phyloP scores from a whole-genome alignment of 2,888 invertebrate species.

The Chrysolina americana region DNA sequence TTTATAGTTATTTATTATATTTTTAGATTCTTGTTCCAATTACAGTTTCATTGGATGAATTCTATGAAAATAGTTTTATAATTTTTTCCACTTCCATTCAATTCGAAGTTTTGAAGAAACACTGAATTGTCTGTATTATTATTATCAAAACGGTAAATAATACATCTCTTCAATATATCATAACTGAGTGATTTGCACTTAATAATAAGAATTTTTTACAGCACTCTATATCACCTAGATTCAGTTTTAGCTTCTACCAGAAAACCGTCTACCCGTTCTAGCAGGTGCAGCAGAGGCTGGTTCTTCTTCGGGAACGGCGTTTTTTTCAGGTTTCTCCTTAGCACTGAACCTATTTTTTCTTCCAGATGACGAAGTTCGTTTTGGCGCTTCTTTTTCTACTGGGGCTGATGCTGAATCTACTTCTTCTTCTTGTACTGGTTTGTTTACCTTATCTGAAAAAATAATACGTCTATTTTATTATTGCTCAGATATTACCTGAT shows the following conservation, averaged over 20 bases:
- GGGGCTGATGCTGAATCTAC: conserved; percentile 51
- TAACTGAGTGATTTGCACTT: background rate
- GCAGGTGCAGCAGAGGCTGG: conserved; percentile 58
- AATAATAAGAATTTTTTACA: conserved; percentile 27
- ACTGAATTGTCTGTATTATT: no score
- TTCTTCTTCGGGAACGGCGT: conserved; percentile 51
- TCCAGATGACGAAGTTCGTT: conserved; percentile 44
- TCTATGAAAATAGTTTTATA: background rate
- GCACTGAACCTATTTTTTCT: conserved; percentile 50
- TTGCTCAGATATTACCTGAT: no score
- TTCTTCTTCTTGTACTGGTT: conserved; percentile 51
- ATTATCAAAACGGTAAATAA: background rate
- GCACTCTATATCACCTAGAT: conserved; percentile 25
- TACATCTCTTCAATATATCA: background rate
- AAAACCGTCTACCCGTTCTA: conserved; percentile 65
- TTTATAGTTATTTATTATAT: no score
- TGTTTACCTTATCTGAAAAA: conserved; percentile 57
- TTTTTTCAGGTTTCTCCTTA: conserved; percentile 43
- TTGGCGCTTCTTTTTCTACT: conserved; percentile 45
- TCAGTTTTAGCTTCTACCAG: conserved; percentile 60
- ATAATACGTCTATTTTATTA: no score
- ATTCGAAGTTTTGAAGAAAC: background rate
- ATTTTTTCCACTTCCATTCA: background rate
- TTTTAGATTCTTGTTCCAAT: no score
- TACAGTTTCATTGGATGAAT: background rate